These are phyloP conservation scores for Harpalus rubripes DNA, from an alignment of 2,888 invertebrate genomes.

Conservation along the genomic window DNA sequence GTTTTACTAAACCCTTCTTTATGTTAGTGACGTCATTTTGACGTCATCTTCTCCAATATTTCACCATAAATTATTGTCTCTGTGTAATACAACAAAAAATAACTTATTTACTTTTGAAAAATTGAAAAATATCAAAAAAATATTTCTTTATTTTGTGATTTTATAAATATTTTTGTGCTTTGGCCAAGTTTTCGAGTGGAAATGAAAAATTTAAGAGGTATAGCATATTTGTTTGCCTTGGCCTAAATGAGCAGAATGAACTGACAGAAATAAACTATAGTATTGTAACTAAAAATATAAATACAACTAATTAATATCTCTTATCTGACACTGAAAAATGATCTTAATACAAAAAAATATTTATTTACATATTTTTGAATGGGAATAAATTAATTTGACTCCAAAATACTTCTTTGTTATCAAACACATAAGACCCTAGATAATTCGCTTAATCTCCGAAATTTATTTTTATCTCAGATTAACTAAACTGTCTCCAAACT, in stretches of 20 bases:
- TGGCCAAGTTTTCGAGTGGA: not conserved
- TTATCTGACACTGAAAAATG: not conserved
- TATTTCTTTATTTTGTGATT: slow-evolving; percentile 2
- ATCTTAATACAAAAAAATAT: not conserved
- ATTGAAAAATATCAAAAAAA: not conserved
- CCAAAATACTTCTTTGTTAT: too few species aligned
- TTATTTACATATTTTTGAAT: too few species aligned
- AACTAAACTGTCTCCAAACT: too few species aligned
- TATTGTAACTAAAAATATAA: not conserved
- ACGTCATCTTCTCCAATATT: too few species aligned
- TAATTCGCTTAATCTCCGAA: too few species aligned
- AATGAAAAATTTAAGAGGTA: not conserved
- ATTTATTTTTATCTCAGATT: too few species aligned
- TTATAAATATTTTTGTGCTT: not conserved
- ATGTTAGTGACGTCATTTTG: too few species aligned
- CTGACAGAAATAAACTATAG: not conserved
- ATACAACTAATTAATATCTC: not conserved
- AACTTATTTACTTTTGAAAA: not conserved
- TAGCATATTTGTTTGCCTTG: not conserved
- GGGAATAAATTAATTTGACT: too few species aligned
- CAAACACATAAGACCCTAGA: too few species aligned
- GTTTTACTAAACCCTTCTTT: too few species aligned
- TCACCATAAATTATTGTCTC: too few species aligned
- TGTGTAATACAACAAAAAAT: not conserved
- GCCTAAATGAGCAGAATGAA: not conserved